phyloP scores from a whole-genome alignment of 2,888 invertebrate genomes.

The Anoplius nigerrimus region DNA sequence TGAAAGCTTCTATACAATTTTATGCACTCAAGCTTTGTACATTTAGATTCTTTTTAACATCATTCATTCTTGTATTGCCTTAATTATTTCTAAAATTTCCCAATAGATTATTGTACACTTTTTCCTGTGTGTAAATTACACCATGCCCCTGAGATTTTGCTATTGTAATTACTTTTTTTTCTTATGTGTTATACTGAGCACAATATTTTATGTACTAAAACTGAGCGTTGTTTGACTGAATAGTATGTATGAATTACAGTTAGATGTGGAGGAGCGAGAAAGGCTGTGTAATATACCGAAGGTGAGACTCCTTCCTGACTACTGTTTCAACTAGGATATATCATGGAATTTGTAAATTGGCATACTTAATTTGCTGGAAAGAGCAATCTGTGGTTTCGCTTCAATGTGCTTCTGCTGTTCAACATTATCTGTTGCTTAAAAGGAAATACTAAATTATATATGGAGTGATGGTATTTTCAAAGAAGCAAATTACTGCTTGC shows the following conservation, averaged over 20 bases:
- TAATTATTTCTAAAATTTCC: background rate
- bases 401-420: constrained; percentile 18
- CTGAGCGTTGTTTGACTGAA: constrained; percentile 67
- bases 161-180: constrained; percentile 27
- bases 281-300: constrained; percentile 75
- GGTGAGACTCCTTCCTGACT: constrained; percentile 67
- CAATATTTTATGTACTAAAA: constrained; percentile 44
- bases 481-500: constrained; percentile 34
- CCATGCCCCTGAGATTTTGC: constrained; percentile 11
- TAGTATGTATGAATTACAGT: constrained; percentile 72
- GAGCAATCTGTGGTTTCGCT: constrained; percentile 41
- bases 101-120: constrained; percentile 18
- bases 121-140: constrained; percentile 12
- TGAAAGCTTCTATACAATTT: too few relatives aligned
- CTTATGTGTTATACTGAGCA: constrained; percentile 30
- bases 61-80: background rate
- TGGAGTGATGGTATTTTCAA: constrained; percentile 10
- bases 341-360: constrained; percentile 49
- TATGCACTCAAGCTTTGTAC: constrained; percentile 1
- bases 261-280: constrained; percentile 75
- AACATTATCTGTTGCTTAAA: background rate
- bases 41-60: background rate
- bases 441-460: background rate
- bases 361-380: constrained; percentile 37
- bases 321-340: constrained; percentile 51